phyloP scores from a whole-genome alignment of 2,888 invertebrate genomes.

The Dermolepida albohirtum region DNA sequence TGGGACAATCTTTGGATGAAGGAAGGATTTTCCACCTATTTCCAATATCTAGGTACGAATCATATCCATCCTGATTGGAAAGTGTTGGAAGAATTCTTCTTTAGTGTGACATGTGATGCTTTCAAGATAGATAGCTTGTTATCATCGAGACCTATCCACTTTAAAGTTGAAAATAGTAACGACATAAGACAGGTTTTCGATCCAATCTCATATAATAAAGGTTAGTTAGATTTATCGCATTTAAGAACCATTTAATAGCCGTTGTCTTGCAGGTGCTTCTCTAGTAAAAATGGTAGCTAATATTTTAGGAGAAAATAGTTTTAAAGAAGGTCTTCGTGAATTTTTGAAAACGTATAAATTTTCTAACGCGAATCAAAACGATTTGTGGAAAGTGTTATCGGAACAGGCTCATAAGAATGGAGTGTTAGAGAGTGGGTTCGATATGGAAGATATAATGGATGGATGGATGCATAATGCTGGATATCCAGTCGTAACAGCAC shows the following conservation, averaged over 20 bases:
- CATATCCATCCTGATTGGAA: conserved; percentile 71
- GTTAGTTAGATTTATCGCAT: conserved; percentile 44
- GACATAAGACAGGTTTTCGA: conserved; percentile 79
- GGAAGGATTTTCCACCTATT: conserved; percentile 80
- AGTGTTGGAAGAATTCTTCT: conserved; percentile 69
- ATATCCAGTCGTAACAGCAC: conserved; percentile 73
- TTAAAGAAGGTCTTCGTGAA: conserved; percentile 68
- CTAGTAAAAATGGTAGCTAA: conserved; percentile 79
- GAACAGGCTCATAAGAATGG: conserved; percentile 67
- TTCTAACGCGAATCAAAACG: conserved; percentile 73
- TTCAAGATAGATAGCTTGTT: conserved; percentile 72
- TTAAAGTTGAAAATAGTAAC: conserved; percentile 70
- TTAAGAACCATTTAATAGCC: too few relatives aligned
- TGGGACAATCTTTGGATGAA: conserved; percentile 80
- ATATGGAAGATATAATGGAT: conserved; percentile 73
- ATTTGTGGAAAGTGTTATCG: conserved; percentile 76
- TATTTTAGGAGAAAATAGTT: conserved; percentile 74
- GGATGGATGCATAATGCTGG: conserved; percentile 77
- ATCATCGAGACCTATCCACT: conserved; percentile 75
- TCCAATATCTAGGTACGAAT: conserved; percentile 69
- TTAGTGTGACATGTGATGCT: conserved; percentile 68
- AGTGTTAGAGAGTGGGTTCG: conserved; percentile 62
- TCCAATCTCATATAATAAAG: conserved; percentile 79
- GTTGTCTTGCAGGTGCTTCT: conserved; percentile 71
- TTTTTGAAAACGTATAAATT: conserved; percentile 69